phyloP scores from a whole-genome alignment of 1,140 invertebrate genomes.

The Drosophila sproati region DNA sequence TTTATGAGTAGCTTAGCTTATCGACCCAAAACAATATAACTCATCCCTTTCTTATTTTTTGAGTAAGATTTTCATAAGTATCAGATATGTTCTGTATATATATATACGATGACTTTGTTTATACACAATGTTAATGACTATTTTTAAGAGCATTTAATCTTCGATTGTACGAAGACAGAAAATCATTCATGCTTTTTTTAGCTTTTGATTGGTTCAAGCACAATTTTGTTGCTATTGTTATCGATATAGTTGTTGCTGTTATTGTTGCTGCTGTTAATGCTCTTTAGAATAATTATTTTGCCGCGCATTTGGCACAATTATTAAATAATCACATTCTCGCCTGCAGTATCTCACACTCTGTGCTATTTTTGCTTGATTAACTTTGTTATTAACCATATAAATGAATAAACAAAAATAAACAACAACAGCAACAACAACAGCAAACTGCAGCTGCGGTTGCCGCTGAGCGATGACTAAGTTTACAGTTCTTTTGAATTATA shows the following conservation, averaged over 20 bases:
- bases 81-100: no score
- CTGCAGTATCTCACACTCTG: conserved; percentile 46
- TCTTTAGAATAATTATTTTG: conserved; percentile 67
- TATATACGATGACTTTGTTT: no score
- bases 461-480: conserved; percentile 52
- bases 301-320: conserved; percentile 80
- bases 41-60: no score
- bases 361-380: conserved; percentile 77
- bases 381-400: conserved; percentile 70
- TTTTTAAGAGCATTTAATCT: conserved; percentile 19
- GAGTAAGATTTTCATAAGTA: no score
- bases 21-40: no score
- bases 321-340: conserved; percentile 76
- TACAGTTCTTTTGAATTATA: conserved; percentile 49
- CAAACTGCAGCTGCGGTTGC: conserved; percentile 16
- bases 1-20: background rate
- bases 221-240: conserved; percentile 21
- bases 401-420: conserved; percentile 28
- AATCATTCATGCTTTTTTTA: conserved; percentile 7
- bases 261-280: conserved; percentile 17
- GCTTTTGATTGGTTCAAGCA: conserved; percentile 55
- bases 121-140: background rate
- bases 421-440: conserved; percentile 10
- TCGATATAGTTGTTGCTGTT: conserved; percentile 1
- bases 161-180: conserved; percentile 2